Percentiles rank a stretch among this genome's conserved stretches.
Evolutionary conservation across 2,113 vertebrate genomes (phyloP).

Genomic region (Penelope pileata): DNA sequence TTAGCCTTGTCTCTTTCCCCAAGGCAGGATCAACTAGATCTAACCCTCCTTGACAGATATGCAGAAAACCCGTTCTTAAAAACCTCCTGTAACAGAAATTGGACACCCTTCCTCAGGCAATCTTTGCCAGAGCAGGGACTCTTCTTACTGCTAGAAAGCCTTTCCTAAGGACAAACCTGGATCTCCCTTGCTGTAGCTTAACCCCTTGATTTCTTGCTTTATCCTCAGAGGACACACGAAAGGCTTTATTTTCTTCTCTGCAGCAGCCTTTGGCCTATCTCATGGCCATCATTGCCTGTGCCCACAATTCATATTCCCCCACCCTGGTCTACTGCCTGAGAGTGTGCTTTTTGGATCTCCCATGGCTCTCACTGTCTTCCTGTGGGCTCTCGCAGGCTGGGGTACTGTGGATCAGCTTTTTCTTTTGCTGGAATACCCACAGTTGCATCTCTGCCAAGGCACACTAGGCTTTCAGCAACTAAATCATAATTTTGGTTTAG

Average conservation of each 20-base stretch:
- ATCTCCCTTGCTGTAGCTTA: background rate
- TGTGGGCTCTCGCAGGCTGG: background rate
- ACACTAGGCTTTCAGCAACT: background rate
- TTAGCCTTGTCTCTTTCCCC: constrained; percentile 9
- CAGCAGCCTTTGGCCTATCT: background rate
- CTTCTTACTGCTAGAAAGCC: background rate
- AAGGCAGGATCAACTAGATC: constrained; percentile 53
- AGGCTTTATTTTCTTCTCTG: background rate
- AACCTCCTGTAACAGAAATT: background rate
- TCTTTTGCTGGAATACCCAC: background rate
- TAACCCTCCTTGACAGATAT: constrained; percentile 58
- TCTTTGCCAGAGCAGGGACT: background rate
- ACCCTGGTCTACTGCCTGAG: background rate
- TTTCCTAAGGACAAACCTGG: background rate
- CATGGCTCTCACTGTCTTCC: background rate
- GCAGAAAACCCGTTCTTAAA: constrained; percentile 34
- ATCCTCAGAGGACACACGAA: background rate
- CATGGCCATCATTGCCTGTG: background rate
- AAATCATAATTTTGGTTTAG: constrained; percentile 40
- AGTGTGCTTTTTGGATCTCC: background rate
- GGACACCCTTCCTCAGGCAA: constrained; percentile 24
- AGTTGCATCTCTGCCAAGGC: constrained; percentile 43
- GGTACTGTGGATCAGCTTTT: background rate
- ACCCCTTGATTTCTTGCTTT: constrained; percentile 3
- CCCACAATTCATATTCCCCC: background rate